A percentile compares a stretch with the other conserved stretches of the same genome.
Conservation (phyloP, 2,113 vertebrate genomes). For the Tylochromis polylepis region DNA sequence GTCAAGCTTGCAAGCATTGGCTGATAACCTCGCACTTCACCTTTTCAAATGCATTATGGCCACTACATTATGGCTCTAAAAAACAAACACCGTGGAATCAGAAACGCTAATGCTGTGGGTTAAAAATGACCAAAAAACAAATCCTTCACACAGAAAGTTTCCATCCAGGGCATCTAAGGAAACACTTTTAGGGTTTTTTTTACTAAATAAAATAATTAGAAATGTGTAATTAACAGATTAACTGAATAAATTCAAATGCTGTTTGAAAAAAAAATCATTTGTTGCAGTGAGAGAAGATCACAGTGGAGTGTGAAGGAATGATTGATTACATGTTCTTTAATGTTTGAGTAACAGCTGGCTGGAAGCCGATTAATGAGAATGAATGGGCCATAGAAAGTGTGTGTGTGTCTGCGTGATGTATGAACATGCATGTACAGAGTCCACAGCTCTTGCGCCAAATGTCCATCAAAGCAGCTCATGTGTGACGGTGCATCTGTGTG, state of each 20-base stretch:
- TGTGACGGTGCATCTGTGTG: slow-evolving; percentile 20
- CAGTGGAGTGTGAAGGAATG: background rate
- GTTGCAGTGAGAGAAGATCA: background rate
- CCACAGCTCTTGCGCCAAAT: background rate
- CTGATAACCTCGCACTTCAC: background rate
- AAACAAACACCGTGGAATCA: background rate
- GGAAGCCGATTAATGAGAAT: background rate
- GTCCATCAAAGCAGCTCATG: slow-evolving; percentile 33
- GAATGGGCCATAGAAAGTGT: background rate
- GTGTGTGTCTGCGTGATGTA: background rate
- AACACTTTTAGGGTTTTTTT: background rate
- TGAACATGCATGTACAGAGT: slow-evolving; percentile 17
- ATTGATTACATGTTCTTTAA: background rate
- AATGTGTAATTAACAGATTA: background rate
- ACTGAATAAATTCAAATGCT: background rate
- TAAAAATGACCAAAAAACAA: background rate
- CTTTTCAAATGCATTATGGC: background rate
- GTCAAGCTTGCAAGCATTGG: background rate
- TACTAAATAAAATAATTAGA: background rate
- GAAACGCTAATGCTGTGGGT: background rate
- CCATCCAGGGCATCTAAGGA: background rate
- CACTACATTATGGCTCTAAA: background rate
- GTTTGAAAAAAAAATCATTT: background rate
- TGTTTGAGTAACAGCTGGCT: slow-evolving; percentile 2
- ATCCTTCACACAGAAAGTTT: background rate